A percentile compares a stretch with the other conserved stretches of the same genome.
Evolutionary conservation across 2,888 invertebrate genomes (phyloP).

Genomic region (Empis stercorea): DNA sequence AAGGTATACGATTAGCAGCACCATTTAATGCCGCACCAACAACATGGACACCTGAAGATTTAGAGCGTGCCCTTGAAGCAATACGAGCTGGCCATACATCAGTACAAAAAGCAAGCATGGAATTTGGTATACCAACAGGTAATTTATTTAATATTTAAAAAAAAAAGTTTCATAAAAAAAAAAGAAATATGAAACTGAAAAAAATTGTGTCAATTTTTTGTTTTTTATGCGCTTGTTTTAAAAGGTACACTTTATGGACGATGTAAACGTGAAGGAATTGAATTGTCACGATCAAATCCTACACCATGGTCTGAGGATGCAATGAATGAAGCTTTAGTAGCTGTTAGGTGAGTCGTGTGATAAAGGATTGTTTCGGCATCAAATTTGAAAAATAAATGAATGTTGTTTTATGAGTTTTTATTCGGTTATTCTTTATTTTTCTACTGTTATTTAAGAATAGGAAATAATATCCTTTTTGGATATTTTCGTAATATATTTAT

Average conservation of each 20-base stretch:
- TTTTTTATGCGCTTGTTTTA: background rate
- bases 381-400: no score
- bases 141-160: slow-evolving; percentile 15
- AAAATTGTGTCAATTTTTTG: background rate
- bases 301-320: slow-evolving; percentile 90
- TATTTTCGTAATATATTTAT: no score
- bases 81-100: slow-evolving; percentile 69
- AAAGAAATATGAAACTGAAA: slow-evolving; percentile 1
- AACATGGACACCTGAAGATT: slow-evolving; percentile 73
- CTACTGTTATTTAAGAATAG: no score
- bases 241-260: slow-evolving; percentile 75
- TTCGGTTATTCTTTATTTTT: no score
- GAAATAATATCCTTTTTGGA: no score
- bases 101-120: slow-evolving; percentile 74
- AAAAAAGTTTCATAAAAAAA: background rate
- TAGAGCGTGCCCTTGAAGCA: slow-evolving; percentile 66
- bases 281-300: slow-evolving; percentile 76
- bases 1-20: slow-evolving; percentile 76
- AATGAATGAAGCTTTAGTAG: slow-evolving; percentile 81
- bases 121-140: slow-evolving; percentile 79
- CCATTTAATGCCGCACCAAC: slow-evolving; percentile 87
- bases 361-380: background rate
- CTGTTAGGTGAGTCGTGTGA: slow-evolving; percentile 53
- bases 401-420: no score
- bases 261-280: slow-evolving; percentile 82